Evolutionary conservation across 2,113 vertebrate genomes (phyloP), one percentile per base, ranked within the genome.

Genomic region (Tragelaphus scriptus): DNA sequence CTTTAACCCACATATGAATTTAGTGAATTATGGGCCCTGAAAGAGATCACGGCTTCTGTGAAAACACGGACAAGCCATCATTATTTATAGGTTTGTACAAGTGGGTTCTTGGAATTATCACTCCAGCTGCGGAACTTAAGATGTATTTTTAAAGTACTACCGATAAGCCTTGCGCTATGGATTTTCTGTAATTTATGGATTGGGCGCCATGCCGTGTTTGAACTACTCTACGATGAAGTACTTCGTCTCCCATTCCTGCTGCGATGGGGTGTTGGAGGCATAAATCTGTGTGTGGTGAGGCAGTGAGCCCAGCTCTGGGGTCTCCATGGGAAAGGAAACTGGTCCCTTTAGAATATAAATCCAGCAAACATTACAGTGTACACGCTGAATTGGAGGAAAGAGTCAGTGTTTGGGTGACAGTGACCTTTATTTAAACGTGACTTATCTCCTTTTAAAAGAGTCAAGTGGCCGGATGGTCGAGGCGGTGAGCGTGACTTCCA

Each of bases 51-150:
- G 25, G 85, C 32, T 40, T 40, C 47, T 6, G 2, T 4, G 91
- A 47, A 15, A n/a, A 28, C 11, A 1, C 0, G 0, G 63, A 32
- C 3, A 14, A 13, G 8, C 17, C 3, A 0, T 21, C 63, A 2
- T 40, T 65, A 21, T 92, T 68, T 61, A 55, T 51, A 58, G 63
- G 30, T 30, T 51, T 58, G 85, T n/a, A 2, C 56, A 51, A 5
- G 68, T 10, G 2, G 32, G 7, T n/a, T 61, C 79, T 59, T 16
- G 47, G 93, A 16, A 23, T 32, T 49, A 30, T 58, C 32, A 12
- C 36, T 16, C 5, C 1, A 8, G 68, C 93, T n/a, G 6, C 0
- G 1, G 65, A 53, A 89, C 28, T 7, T 55, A 15, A 3, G 36
- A 95, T 82, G 16, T 82, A 6, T 88, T 92, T 94, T 94, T 82